phyloP scores from a whole-genome alignment of 2,113 vertebrate genomes.

The Dasyurus viverrinus region DNA sequence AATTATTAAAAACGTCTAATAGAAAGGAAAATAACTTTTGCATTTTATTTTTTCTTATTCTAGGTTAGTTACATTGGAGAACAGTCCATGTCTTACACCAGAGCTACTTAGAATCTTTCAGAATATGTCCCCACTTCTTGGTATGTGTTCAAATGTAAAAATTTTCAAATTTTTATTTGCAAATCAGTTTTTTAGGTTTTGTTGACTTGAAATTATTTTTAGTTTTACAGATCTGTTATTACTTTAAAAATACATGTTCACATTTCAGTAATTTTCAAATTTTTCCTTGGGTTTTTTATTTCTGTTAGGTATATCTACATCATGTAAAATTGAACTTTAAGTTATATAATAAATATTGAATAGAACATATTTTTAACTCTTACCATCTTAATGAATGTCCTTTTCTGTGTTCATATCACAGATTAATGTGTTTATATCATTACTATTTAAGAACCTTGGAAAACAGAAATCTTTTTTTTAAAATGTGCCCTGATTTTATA shows the following conservation, averaged over 20 bases:
- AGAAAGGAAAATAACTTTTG: neutral
- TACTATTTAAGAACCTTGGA: neutral
- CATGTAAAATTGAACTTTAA: neutral
- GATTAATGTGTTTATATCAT: neutral
- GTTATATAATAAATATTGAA: neutral
- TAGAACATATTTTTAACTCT: neutral
- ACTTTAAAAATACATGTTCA: conserved; percentile 13
- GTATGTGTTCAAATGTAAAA: conserved; percentile 83
- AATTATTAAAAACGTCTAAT: conserved; percentile 4
- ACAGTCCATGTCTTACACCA: conserved; percentile 92
- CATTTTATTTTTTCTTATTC: conserved; percentile 21
- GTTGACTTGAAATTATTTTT: conserved; percentile 38
- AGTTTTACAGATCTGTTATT: neutral
- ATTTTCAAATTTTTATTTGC: conserved; percentile 4
- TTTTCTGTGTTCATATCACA: neutral
- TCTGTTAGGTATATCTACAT: conserved; percentile 32
- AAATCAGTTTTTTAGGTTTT: neutral
- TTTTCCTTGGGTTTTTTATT: conserved; percentile 29
- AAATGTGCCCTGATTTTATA: neutral
- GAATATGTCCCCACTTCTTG: conserved; percentile 96
- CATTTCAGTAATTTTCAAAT: conserved; percentile 39
- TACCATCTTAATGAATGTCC: neutral
- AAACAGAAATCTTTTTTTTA: neutral
- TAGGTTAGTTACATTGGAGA: conserved; percentile 98
- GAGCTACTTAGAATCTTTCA: conserved; percentile 97